These are phyloP conservation scores for Lycocerus yunnanus DNA, from an alignment of 2,888 invertebrate species.

Conservation along the genomic window DNA sequence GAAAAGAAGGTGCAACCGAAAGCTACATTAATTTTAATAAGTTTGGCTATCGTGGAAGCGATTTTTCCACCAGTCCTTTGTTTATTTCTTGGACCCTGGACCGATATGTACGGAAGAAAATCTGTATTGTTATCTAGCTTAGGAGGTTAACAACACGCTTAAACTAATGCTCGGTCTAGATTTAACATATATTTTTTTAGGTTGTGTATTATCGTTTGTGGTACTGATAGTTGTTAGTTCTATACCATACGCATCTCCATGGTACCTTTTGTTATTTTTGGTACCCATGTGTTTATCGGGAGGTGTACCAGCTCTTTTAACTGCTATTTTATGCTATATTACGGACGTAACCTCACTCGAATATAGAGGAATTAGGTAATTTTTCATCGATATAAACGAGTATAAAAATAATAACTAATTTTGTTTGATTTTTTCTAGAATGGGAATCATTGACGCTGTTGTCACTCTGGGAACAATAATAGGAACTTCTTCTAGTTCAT, in stretches of 20 bases:
- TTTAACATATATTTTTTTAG: conserved; percentile 4
- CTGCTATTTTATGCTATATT: conserved; percentile 60
- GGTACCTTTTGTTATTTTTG: conserved; percentile 58
- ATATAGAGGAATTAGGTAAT: conserved; percentile 65
- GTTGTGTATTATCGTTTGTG: conserved; percentile 7
- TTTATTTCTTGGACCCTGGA: conserved; percentile 80
- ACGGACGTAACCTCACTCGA: conserved; percentile 67
- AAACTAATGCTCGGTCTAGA: conserved; percentile 37
- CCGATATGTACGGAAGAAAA: conserved; percentile 77
- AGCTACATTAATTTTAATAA: conserved; percentile 66
- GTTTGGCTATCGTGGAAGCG: conserved; percentile 65
- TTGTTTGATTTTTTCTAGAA: conserved; percentile 52
- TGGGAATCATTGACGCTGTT: conserved; percentile 66
- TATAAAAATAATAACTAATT: background rate
- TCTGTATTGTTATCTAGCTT: conserved; percentile 67
- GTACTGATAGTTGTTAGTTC: conserved; percentile 5
- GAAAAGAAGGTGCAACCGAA: conserved; percentile 68
- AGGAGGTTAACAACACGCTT: conserved; percentile 53
- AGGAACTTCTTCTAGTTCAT: conserved; percentile 66
- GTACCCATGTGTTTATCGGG: conserved; percentile 66
- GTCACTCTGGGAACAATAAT: conserved; percentile 65
- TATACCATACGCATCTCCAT: conserved; percentile 44
- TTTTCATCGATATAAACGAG: background rate
- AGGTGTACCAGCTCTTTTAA: conserved; percentile 65
- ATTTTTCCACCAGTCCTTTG: conserved; percentile 70